Base-by-base conservation (phyloP, 1,140 invertebrate species). In the Megathymus violae region DNA sequence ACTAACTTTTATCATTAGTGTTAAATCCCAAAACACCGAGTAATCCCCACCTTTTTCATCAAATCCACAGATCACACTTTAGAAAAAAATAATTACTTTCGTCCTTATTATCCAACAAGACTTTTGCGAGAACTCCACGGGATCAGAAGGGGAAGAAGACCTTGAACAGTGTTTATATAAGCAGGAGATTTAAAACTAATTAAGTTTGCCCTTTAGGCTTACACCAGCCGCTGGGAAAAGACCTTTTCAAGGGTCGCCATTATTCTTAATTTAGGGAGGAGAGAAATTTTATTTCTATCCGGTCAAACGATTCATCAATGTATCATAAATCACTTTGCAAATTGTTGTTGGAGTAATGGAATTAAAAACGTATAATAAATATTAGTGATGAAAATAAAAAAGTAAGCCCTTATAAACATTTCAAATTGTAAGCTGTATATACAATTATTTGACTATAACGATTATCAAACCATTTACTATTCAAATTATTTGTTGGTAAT, bases 181-280 rank as follows among this genome's bases (percentile, higher is more conserved):
- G 38, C 51, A 31, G 51, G 51, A 54, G 51, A 43, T 54, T 54
- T 54, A 54, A 54, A 54, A 54, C 51, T 54, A 54, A 54, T 54
- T 54, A 54, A 44, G 52, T 56, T 44, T 56, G 40, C 52, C 52
- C 52, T 56, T 56, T 56, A 56, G 52, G 51, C 51, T 41, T 41
- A 41, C 36, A 54, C 16, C 51, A 41, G 22, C 51, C 51, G 51
- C 17, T 41, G 7, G 48, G 51, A 54, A 54, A 41, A 15, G 51
- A 54, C 51, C 51, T 54, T 54, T 54, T 36, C 16, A 19, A 54
- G 50, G 36, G 11, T 54, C 11, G 50, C 50, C 50, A 54, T 54
- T 54, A 54, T 54, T 54, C 50, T 54, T 54, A 54, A 54, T 54
- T 54, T 54, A 41, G 19, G 50, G 17, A 36, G 41, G 19, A 22